Conservation (phyloP, 2,888 invertebrate genomes). For the Peribatodes rhomboidaria region DNA sequence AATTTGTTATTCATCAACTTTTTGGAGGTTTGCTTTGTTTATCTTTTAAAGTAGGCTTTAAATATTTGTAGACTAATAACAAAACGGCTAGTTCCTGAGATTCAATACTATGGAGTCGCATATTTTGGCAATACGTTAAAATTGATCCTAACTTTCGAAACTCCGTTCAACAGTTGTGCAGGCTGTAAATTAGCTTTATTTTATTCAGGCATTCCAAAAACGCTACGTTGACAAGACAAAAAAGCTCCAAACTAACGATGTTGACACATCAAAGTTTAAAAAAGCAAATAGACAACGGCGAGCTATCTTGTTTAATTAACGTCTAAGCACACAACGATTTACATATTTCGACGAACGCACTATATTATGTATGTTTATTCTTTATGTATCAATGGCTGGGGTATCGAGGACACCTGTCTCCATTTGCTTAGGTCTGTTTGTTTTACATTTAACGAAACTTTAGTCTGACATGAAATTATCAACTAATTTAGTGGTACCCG, state of each 20-base stretch:
- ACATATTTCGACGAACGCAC: conserved; percentile 73
- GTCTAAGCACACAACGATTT: conserved; percentile 75
- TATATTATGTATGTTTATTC: conserved; percentile 64
- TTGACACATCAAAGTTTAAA: conserved; percentile 63
- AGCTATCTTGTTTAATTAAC: conserved; percentile 84
- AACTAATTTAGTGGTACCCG: conserved; percentile 74
- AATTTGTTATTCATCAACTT: conserved; percentile 5
- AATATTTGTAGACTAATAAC: too few species aligned
- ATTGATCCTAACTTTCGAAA: too few species aligned
- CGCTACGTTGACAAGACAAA: conserved; percentile 22
- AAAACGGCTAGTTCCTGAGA: too few species aligned
- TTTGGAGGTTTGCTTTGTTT: conserved; percentile 10
- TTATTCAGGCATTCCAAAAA: conserved; percentile 33
- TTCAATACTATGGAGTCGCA: background rate
- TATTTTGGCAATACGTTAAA: background rate
- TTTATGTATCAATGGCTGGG: conserved; percentile 76
- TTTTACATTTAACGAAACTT: conserved; percentile 83
- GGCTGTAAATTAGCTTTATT: conserved; percentile 5
- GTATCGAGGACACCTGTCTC: conserved; percentile 81
- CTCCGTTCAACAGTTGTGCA: background rate
- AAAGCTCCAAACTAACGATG: conserved; percentile 49
- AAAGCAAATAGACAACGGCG: conserved; percentile 75
- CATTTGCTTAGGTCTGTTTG: conserved; percentile 85
- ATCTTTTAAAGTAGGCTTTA: background rate
- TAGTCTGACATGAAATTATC: conserved; percentile 78